These are phyloP conservation scores for Bubalus kerabau DNA, from an alignment of 2,113 vertebrate genomes.

Conservation along the genomic window DNA sequence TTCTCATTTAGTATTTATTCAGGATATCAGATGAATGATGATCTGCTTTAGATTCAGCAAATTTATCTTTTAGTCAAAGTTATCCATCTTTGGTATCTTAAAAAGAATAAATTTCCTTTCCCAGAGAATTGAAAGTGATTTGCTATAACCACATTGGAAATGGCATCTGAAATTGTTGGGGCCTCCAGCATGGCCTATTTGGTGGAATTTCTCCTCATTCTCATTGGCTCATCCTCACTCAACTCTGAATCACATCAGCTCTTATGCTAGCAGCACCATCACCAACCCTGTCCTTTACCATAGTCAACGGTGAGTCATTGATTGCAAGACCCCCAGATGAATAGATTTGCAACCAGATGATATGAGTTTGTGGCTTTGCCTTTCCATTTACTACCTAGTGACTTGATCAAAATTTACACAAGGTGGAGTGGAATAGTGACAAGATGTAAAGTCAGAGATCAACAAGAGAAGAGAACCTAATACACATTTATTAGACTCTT, in stretches of 20 bases:
- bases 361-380: not conserved
- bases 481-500: not conserved
- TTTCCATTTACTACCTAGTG: not conserved
- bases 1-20: constrained; percentile 16
- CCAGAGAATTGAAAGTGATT: not conserved
- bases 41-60: not conserved
- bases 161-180: not conserved
- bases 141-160: not conserved
- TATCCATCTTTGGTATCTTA: not conserved
- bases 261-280: not conserved
- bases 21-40: not conserved
- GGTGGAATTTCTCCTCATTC: not conserved
- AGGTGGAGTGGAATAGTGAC: not conserved
- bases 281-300: not conserved
- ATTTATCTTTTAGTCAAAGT: not conserved
- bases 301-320: not conserved
- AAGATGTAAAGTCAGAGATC: not conserved
- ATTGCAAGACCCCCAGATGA: not conserved
- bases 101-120: not conserved
- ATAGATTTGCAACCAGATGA: not conserved
- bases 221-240: not conserved
- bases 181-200: not conserved
- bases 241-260: not conserved
- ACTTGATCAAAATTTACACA: not conserved
- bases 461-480: not conserved